Conservation (phyloP, 2,797 vertebrate genomes). For the Remorina albescens region DNA sequence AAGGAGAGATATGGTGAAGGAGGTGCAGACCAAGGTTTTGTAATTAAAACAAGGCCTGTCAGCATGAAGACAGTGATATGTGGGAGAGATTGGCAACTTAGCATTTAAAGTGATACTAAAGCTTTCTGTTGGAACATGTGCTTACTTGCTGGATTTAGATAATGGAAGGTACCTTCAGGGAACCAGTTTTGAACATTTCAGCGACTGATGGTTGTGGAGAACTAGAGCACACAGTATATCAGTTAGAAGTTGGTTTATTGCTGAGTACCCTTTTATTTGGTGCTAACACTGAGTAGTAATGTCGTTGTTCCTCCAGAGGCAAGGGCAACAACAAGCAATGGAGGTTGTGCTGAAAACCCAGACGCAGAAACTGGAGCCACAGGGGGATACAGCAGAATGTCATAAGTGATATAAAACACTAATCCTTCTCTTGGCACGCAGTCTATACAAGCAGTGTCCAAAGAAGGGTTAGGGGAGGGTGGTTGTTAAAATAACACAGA, state of each 20-base stretch:
- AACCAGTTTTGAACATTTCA: background rate
- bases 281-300: constrained; percentile 30
- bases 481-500: constrained; percentile 82
- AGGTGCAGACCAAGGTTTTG: constrained; percentile 32
- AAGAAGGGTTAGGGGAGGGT: constrained; percentile 45
- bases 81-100: constrained; percentile 2
- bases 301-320: constrained; percentile 57
- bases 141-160: background rate
- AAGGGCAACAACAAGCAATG: constrained; percentile 62
- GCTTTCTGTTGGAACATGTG: background rate
- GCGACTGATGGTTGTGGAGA: background rate
- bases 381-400: constrained; percentile 73
- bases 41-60: constrained; percentile 42
- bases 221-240: background rate
- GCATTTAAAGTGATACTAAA: background rate
- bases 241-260: constrained; percentile 1
- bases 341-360: constrained; percentile 69
- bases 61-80: constrained; percentile 24
- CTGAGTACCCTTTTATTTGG: background rate
- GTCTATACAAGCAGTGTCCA: constrained; percentile 58
- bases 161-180: background rate
- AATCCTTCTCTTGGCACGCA: constrained; percentile 79
- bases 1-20: constrained; percentile 10
- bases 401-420: constrained; percentile 84
- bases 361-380: constrained; percentile 75